Conservation (phyloP, 2,113 vertebrate species). For the Oenanthe melanoleuca region DNA sequence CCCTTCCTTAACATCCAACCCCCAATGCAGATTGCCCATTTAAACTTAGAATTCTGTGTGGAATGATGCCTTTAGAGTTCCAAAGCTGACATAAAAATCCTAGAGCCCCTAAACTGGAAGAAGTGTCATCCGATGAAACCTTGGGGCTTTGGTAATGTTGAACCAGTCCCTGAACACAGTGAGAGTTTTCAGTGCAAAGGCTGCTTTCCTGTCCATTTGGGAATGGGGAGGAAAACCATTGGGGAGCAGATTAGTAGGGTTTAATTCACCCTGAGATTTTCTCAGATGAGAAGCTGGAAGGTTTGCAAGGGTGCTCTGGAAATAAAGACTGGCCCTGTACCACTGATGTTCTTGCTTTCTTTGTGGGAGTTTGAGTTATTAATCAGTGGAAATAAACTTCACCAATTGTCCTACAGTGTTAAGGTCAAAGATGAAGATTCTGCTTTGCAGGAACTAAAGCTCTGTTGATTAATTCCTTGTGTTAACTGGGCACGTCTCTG, state of each 20-base stretch:
- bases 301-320: neutral
- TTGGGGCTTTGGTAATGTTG: neutral
- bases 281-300: neutral
- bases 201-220: neutral
- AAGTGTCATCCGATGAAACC: neutral
- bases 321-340: neutral
- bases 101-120: neutral
- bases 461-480: neutral
- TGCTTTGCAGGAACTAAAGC: neutral
- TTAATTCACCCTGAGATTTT: neutral
- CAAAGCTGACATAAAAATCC: neutral
- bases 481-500: neutral
- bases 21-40: neutral
- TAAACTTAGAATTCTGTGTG: neutral
- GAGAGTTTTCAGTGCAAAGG: neutral
- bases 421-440: neutral
- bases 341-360: neutral
- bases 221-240: neutral
- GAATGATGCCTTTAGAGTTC: neutral
- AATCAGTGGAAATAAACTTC: neutral
- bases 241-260: neutral
- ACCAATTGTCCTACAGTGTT: neutral
- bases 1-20: neutral
- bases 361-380: neutral
- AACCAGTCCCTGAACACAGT: neutral